A percentile compares a stretch with the other conserved stretches of the same genome.
Conservation (phyloP, 2,113 vertebrate species). For the Phylloscopus trochiloides region DNA sequence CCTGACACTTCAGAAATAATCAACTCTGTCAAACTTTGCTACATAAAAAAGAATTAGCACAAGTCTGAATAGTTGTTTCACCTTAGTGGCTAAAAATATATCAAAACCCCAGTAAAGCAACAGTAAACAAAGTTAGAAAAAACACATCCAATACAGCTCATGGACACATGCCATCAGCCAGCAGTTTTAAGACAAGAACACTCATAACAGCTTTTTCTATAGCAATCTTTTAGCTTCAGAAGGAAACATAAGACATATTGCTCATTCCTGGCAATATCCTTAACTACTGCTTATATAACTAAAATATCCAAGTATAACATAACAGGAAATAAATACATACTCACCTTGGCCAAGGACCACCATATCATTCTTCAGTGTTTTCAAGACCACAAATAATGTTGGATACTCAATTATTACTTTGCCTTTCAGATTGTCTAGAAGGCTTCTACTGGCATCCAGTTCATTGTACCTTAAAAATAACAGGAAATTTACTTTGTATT, state of each 20-base stretch:
- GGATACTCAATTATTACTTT: conserved; percentile 92
- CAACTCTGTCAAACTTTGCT: background rate
- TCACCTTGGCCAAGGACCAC: conserved; percentile 80
- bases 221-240: background rate
- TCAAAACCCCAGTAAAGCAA: background rate
- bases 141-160: background rate
- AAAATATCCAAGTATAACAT: conserved; percentile 3
- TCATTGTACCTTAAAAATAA: conserved; percentile 82
- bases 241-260: background rate
- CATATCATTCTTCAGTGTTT: conserved; percentile 75
- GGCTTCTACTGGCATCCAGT: conserved; percentile 81
- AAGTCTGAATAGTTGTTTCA: background rate
- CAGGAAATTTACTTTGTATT: conserved; percentile 4
- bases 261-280: background rate
- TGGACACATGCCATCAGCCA: background rate
- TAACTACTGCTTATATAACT: conserved; percentile 5
- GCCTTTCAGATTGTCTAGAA: conserved; percentile 86
- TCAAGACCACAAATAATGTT: conserved; percentile 82
- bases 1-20: background rate
- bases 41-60: background rate
- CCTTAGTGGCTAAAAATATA: background rate
- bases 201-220: background rate
- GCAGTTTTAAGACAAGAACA: background rate
- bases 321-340: conserved; percentile 19
- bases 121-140: background rate